Base-by-base conservation (phyloP, 2,797 vertebrate species). In the Liasis olivaceus region DNA sequence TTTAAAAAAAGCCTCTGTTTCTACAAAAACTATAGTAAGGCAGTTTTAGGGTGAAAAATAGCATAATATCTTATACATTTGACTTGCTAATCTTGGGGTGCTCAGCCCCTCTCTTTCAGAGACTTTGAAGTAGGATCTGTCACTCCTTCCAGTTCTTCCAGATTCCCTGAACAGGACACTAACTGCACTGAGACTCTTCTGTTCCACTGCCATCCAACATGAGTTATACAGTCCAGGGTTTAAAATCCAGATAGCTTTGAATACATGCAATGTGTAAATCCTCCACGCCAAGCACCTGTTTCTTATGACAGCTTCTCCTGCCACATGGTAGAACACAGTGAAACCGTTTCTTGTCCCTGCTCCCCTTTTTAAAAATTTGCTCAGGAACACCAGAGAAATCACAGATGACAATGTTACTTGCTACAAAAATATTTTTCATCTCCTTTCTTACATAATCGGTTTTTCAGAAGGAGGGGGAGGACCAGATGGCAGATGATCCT, bases 371-470 rank as follows among this genome's bases (percentile, higher is more conserved):
- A 28, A 62, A 36, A 72, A 42, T 8, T 42, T 42, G 20, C 72
- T 81, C 36, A 81, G 36, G 72, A 81, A 47, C 36, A 81, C 1
- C 90, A 95, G 91, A 92, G 91, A 72, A 84, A 87, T 87, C 94
- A 81, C 93, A 96, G 95, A 94, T 94, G 96, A 96, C 91, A 93
- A 62, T 88, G 95, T 93, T 95, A 92, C 91, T 89, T 91, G 94
- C 93, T 93, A 96, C 94, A 93, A 95, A 97, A 97, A 95, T 96
- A 95, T 96, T 96, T 96, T 96, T 96, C 95, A 90, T 36, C 96
- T 95, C 51, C 95, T 93, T 3, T 89, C 91, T 96, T 97, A 90
- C 95, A 95, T 93, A 96, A 95, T 56, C 90, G 88, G 93, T 94
- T 95, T 94, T 95, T 96, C 86, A 28, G 94, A 91, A 91, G 94